These are phyloP conservation scores for Paralichthys olivaceus DNA, from an alignment of 2,113 vertebrate genomes.

Conservation along the genomic window DNA sequence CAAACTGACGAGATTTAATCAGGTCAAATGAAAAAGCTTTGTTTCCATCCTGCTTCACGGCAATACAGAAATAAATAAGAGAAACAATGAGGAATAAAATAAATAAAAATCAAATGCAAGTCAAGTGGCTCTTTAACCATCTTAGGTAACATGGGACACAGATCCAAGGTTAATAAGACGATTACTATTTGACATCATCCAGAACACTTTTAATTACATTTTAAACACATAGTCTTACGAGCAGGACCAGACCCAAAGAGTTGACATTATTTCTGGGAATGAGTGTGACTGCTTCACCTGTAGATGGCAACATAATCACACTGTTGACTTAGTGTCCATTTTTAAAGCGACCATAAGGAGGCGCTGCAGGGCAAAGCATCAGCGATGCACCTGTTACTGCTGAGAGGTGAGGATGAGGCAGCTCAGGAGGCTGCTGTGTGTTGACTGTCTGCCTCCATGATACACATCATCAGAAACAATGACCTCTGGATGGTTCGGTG, in stretches of 20 bases:
- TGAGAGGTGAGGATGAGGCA: not conserved
- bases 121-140: not conserved
- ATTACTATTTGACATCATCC: no score
- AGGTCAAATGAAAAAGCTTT: no score
- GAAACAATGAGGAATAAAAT: not conserved
- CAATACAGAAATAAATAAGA: no score
- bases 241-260: no score
- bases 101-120: not conserved
- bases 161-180: not conserved
- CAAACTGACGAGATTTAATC: no score
- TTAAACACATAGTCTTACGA: not conserved
- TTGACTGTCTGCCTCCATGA: not conserved
- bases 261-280: no score
- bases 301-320: constrained; percentile 49
- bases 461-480: no score
- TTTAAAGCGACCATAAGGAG: constrained; percentile 13
- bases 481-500: no score
- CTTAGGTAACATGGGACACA: not conserved
- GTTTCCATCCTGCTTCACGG: no score
- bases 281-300: constrained; percentile 7
- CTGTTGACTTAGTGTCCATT: not conserved
- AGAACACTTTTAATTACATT: not conserved
- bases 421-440: not conserved
- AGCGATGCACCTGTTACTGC: constrained; percentile 43
- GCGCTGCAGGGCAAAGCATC: not conserved